Base-by-base conservation (phyloP, 2,888 invertebrate genomes). In the Caenorhabditis sp. region DNA sequence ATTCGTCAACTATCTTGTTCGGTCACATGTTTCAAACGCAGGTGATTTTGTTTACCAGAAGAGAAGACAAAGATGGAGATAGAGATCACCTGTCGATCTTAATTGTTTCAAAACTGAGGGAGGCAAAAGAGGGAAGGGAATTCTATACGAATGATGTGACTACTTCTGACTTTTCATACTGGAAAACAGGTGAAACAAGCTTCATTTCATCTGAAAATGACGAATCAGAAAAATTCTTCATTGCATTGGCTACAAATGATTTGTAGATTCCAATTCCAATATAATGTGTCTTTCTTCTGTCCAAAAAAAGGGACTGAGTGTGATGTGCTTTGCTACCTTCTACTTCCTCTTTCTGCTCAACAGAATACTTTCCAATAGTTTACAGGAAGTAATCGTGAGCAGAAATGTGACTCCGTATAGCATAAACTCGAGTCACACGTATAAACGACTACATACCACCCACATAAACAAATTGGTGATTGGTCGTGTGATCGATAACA, bases 401-500 rank as follows among this genome's bases (percentile, higher is more conserved):
- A 28, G 60, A 51, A 74, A 65, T 65, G 50, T 74, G 74, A 72
- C 56, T 28, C 51, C 50, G 20, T 60, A 74, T 53, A 61, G 13
- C n/a, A 32, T 35, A 51, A 40, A 62, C 32, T 51, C 64, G 58
- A 55, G 58, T 67, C 74, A 74, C 65, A 74, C 65, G 65, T 56
- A 47, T 13, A 56, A 50, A 51, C 28, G 60, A 67, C 61, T 55
- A 47, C 13, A 56, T 56, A 51, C 28, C 67, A 67, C 61, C 61
- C 67, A 60, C 67, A 61, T 76, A 76, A 76, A 67, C 76, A 76
- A 76, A 47, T 68, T 40, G 53, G 32, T 60, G 60, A 61, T 51
- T 44, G 37, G 67, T 55, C 76, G 37, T 76, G 67, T 76, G 76
- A 76, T 76, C 76, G 76, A 76, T 76, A 76, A 60, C 74, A 64